Conservation (phyloP, 2,113 vertebrate genomes). For the Macrotis lagotis region DNA sequence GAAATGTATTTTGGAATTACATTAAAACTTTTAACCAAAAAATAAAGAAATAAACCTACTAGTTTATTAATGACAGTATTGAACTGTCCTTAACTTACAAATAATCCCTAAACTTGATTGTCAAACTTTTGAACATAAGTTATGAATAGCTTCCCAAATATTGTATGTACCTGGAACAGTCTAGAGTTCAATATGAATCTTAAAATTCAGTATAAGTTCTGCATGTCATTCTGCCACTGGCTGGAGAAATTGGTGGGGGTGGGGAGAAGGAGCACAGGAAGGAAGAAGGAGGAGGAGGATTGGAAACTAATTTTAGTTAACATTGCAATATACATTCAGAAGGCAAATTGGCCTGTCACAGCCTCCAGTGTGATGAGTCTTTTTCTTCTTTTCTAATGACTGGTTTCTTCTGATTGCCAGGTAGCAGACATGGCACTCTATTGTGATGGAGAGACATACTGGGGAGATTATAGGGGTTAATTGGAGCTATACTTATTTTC, state of each 20-base stretch:
- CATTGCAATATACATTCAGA: not conserved
- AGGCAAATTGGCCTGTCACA: not conserved
- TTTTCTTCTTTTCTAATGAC: constrained; percentile 42
- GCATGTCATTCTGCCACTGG: not conserved
- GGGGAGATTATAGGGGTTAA: constrained; percentile 9
- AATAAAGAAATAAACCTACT: too few relatives aligned
- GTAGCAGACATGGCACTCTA: not conserved
- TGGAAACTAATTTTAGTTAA: not conserved
- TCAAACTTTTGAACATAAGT: not conserved
- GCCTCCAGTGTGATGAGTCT: not conserved
- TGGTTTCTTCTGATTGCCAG: not conserved
- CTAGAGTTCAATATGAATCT: not conserved
- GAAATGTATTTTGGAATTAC: constrained; percentile 80
- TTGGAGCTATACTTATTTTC: not conserved
- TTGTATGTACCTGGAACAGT: not conserved
- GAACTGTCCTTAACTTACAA: not conserved
- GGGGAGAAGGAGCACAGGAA: not conserved
- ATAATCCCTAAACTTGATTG: not conserved
- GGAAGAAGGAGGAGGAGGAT: not conserved
- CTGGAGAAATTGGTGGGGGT: not conserved
- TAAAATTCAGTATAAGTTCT: not conserved
- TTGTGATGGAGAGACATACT: not conserved
- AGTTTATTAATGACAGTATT: not conserved
- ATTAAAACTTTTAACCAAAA: constrained; percentile 81
- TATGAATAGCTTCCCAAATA: not conserved